Percentiles rank a stretch among this genome's conserved stretches.
Conservation (phyloP, 2,113 vertebrate species). For the Takifugu bimaculatus region DNA sequence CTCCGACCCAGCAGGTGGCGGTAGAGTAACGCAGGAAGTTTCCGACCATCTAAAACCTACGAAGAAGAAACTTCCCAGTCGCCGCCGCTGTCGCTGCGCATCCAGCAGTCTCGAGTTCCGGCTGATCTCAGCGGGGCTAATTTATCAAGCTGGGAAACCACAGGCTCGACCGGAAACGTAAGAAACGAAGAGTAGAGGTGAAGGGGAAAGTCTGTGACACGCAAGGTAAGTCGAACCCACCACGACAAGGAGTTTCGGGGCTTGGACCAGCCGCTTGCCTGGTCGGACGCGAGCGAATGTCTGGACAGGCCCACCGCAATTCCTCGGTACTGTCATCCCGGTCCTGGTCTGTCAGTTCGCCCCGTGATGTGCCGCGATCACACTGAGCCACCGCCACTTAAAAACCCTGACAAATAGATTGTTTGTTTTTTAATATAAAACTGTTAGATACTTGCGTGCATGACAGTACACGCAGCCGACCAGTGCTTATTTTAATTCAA, state of each 20-base stretch:
- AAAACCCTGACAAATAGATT: no score
- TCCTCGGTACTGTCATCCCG: not conserved
- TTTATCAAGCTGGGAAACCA: slow-evolving; percentile 62
- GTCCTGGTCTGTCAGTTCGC: not conserved
- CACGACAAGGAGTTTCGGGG: not conserved
- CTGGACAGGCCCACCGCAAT: slow-evolving; percentile 9
- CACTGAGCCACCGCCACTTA: no score
- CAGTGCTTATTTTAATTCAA: no score
- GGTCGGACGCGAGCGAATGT: slow-evolving; percentile 5
- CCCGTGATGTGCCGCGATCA: not conserved
- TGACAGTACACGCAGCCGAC: no score
- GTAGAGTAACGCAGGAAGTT: no score
- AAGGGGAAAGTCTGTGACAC: slow-evolving; percentile 42
- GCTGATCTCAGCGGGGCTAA: slow-evolving; percentile 4
- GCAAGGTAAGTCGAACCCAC: slow-evolving; percentile 50
- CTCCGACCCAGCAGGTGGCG: not conserved
- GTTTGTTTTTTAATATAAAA: no score
- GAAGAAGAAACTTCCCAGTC: slow-evolving; percentile 2
- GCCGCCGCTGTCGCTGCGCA: slow-evolving; percentile 42
- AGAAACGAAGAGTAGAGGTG: slow-evolving; percentile 43
- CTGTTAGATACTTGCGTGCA: no score
- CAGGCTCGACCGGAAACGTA: slow-evolving; percentile 50
- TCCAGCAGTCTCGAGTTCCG: slow-evolving; percentile 12
- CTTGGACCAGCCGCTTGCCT: not conserved
- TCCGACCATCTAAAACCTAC: not conserved